Evolutionary conservation across 2,113 vertebrate genomes (phyloP), one percentile per base, ranked within the genome.

Genomic region (Dinomys branickii): DNA sequence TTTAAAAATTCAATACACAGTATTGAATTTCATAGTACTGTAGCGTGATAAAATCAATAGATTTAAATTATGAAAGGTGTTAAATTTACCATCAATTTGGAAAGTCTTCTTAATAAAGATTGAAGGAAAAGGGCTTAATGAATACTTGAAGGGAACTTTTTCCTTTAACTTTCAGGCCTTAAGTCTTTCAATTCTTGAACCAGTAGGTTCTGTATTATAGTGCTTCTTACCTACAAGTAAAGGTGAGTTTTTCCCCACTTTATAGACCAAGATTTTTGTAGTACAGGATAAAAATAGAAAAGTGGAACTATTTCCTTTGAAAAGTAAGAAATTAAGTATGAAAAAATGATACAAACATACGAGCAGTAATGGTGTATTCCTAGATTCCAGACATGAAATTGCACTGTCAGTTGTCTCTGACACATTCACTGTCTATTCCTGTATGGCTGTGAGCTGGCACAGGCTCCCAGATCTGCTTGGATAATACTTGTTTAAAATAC

Each of bases 31-130:
- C 30, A 30, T 80, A 59, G 7, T 84, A 65, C 11, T 88, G 89
- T 13, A 77, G 13, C 61, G 82, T 71, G 8, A 85, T 86, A 73
- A 90, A 94, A 63, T 35, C 52, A 86, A 1, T 73, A 61, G 85
- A 58, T 71, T 85, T 59, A 44, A 88, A 95, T 73, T 88, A 80
- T 85, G 24, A 47, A 91, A 77, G 33, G 9, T 71, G 3, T 61
- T 88, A 88, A 90, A 81, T 93, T 94, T 87, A 83, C 28, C 93
- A 88, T 71, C 35, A 88, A 33, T 50, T 94, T 81, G 10, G 65
- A 82, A 93, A 69, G 59, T 13, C 44, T 81, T 65, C 22, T 73
- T 28, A 52, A n/a, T n/a, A 86, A 93, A 35, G 47, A 44, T 12
- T 30, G 10, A 69, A 75, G 24, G 26, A 44, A 24, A 26, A 22